Evolutionary conservation across 2,797 vertebrate species (phyloP).

Genomic region (Okamejei kenojei): DNA sequence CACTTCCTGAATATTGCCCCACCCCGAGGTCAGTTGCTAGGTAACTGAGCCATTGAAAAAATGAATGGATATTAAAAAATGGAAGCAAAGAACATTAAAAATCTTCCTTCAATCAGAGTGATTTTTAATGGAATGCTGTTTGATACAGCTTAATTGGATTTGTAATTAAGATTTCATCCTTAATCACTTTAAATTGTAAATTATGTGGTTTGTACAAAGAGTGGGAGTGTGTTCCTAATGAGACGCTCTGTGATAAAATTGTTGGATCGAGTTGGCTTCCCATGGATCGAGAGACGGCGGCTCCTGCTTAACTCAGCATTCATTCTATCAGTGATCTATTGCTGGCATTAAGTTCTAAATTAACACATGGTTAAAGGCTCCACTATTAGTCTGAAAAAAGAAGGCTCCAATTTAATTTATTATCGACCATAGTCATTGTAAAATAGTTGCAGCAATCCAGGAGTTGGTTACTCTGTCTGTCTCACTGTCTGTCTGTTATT

Average conservation of each 20-base stretch:
- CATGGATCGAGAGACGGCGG: not conserved
- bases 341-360: not conserved
- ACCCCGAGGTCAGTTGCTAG: not conserved
- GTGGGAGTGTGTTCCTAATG: not conserved
- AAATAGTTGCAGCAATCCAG: not conserved
- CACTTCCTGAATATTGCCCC: not conserved
- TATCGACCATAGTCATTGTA: not conserved
- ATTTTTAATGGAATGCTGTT: not conserved
- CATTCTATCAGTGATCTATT: not conserved
- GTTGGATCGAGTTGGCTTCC: not conserved
- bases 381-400: not conserved
- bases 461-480: not conserved
- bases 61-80: too few relatives aligned
- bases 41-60: too few relatives aligned
- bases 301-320: not conserved
- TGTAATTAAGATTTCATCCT: constrained; percentile 18
- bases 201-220: not conserved
- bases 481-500: too few relatives aligned
- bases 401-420: not conserved
- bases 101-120: not conserved
- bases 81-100: not conserved
- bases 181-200: constrained; percentile 18
- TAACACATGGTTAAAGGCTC: constrained; percentile 4
- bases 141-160: not conserved
- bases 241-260: not conserved